phyloP scores from a whole-genome alignment of 1,140 invertebrate genomes.

The Oreohelix idahoensis region DNA sequence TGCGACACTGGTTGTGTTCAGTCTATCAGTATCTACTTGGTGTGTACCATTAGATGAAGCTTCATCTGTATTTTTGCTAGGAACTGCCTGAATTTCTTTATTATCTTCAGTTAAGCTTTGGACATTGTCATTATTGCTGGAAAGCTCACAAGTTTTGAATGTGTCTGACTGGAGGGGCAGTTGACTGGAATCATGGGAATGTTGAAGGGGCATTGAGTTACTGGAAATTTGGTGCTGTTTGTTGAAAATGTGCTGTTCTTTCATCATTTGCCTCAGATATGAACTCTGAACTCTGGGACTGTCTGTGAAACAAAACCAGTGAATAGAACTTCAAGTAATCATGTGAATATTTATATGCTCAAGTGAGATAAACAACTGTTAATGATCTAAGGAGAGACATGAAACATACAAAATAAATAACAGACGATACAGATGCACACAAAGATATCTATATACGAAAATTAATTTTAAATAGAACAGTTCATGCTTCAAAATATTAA shows the following conservation, averaged over 20 bases:
- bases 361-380: too few species aligned
- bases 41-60: neutral
- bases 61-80: neutral
- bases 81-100: neutral
- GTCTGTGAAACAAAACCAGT: conserved; percentile 49
- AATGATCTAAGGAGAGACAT: too few species aligned
- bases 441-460: too few species aligned
- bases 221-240: neutral
- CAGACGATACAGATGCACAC: too few species aligned
- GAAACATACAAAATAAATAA: too few species aligned
- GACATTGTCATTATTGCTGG: neutral
- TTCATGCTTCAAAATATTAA: too few species aligned
- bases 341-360: too few species aligned
- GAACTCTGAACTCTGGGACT: conserved; percentile 53
- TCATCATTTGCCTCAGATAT: conserved; percentile 63
- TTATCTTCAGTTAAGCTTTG: neutral
- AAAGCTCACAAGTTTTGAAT: neutral
- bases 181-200: neutral
- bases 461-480: too few species aligned
- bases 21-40: neutral
- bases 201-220: neutral
- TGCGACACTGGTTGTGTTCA: neutral
- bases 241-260: conserved; percentile 44
- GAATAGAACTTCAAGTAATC: neutral
- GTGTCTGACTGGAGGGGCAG: neutral